Conservation (phyloP, 2,797 vertebrate species). For the Rhabdomys pumilio region DNA sequence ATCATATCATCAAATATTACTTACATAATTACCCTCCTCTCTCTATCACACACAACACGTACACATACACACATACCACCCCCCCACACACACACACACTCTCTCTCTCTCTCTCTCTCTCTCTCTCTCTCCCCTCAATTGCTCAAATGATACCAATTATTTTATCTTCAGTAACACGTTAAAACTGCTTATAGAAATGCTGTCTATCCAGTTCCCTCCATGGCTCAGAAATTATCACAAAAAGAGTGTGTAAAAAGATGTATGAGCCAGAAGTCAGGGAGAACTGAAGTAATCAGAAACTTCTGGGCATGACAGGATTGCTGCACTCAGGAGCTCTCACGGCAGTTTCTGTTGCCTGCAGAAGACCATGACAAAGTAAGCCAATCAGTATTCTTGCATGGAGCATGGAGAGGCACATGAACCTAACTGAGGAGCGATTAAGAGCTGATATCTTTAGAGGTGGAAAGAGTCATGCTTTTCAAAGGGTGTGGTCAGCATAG, state of each 20-base stretch:
- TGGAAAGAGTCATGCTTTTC: background rate
- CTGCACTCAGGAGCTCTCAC: background rate
- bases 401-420: background rate
- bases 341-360: background rate
- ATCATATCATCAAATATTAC: constrained; percentile 10
- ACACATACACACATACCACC: background rate
- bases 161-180: constrained; percentile 28
- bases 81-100: background rate
- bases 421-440: background rate
- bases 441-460: background rate
- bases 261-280: background rate
- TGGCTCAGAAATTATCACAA: no score
- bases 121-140: background rate
- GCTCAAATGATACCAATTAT: background rate
- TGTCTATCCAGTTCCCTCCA: background rate
- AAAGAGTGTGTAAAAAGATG: background rate
- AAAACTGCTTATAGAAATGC: background rate
- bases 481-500: background rate
- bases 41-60: background rate
- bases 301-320: background rate
- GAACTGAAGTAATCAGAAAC: background rate
- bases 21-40: background rate
- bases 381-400: background rate
- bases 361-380: background rate
- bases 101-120: no score